Evolutionary conservation across 2,113 vertebrate species (phyloP), one percentile per base, ranked within the genome.

Genomic region (Pachycephala philippinensis): DNA sequence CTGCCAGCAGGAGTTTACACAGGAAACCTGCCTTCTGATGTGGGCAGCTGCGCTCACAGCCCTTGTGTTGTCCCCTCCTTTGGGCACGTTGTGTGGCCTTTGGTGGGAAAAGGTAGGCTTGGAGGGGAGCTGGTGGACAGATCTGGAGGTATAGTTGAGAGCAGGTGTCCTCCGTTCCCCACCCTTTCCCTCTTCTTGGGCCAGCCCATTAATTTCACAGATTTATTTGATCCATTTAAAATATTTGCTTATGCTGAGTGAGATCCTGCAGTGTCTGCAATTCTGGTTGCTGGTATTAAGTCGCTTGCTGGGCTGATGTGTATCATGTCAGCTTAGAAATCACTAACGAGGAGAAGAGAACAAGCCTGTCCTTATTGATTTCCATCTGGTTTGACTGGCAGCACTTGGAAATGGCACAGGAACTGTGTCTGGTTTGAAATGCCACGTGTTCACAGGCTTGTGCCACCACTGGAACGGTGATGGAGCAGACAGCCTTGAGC

Each of bases 21-120:
- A 64, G 77, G 35, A 84, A 89, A 64, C 15, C 19, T 78, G 35
- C 60, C 33, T 66, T 59, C 27, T 37, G 49, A 28, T 44, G 23
- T 13, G 53, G 65, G 40, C 74, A 57, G 70, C 89, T 89, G 37
- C 2, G 2, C 80, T 68, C 4, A 2, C 12, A 4, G 66, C 33
- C 45, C 49, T 40, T 23, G 16, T 15, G 52, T 11, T 66, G 39
- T 44, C 49, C 39, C 24, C 59, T 45, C 40, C 33, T 23, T 45
- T 39, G 47, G 64, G 44, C 74, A 47, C 0, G 0, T 6, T 44
- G 28, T 54, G 23, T 42, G 33, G 47, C 21, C 30, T 40, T 47
- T 3, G 5, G 18, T 63, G 19, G 31, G 49, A 45, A 57, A 66
- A 87, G 14, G 15, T 15, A 18, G 77, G 28, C 65, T 82, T 68